phyloP scores from a whole-genome alignment of 1,140 invertebrate species.

The Centruroides sculpturatus region DNA sequence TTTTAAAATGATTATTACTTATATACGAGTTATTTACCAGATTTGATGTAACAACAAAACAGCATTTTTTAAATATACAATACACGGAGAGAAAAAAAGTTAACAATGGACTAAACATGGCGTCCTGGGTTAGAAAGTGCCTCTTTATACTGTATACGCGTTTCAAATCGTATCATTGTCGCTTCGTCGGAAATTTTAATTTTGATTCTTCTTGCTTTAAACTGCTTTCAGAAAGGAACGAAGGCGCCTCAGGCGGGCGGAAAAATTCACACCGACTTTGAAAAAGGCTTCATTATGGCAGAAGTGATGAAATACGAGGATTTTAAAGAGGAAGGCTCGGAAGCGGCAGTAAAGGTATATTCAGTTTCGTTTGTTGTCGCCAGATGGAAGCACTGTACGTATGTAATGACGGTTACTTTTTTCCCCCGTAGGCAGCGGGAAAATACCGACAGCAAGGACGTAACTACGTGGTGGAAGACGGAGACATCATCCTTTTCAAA shows the following conservation, averaged over 20 bases:
- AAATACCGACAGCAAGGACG: slow-evolving; percentile 97
- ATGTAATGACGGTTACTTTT: not conserved
- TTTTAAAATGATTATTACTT: too few species aligned
- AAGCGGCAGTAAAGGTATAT: slow-evolving; percentile 63
- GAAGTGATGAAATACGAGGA: slow-evolving; percentile 98
- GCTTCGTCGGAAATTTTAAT: not conserved
- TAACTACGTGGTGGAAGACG: slow-evolving; percentile 94
- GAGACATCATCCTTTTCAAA: slow-evolving; percentile 99
- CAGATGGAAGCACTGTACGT: too few species aligned
- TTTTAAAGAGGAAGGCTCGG: slow-evolving; percentile 90
- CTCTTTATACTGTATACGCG: too few species aligned
- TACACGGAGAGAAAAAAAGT: too few species aligned
- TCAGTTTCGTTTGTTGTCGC: not conserved
- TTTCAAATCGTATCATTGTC: too few species aligned
- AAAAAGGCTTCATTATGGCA: slow-evolving; percentile 99
- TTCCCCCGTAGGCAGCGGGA: slow-evolving; percentile 42
- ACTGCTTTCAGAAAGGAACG: slow-evolving; percentile 64
- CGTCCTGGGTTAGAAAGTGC: too few species aligned
- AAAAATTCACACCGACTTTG: slow-evolving; percentile 96
- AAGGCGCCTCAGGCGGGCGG: slow-evolving; percentile 98
- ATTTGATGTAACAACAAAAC: too few species aligned
- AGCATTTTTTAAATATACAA: too few species aligned
- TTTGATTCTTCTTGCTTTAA: slow-evolving; percentile 9
- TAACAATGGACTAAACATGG: too few species aligned
- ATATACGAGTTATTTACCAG: too few species aligned